Evolutionary conservation across 2,797 vertebrate species (phyloP).

Genomic region (Hyperoplus lanceolatus): DNA sequence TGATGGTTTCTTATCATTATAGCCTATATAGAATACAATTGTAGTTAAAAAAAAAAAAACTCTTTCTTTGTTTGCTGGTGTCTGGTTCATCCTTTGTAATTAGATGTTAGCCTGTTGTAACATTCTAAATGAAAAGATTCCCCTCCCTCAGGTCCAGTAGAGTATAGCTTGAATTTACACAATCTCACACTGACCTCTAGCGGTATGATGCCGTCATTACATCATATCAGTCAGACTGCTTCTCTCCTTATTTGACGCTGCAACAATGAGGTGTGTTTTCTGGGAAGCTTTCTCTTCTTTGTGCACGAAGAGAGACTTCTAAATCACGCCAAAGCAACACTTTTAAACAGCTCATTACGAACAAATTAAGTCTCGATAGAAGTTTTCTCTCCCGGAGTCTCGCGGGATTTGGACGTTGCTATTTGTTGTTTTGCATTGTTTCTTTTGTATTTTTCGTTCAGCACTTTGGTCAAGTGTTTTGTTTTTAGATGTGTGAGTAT

Average conservation of each 20-base stretch:
- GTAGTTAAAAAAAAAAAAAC: too few species aligned
- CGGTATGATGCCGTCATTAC: conserved; percentile 18
- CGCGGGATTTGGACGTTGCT: conserved; percentile 10
- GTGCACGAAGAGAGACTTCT: rapidly evolving
- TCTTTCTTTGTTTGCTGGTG: too few species aligned
- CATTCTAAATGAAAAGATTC: not conserved
- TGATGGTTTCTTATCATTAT: too few species aligned
- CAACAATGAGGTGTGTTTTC: too few species aligned
- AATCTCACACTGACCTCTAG: conserved; percentile 53
- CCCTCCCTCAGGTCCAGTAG: rapidly evolving
- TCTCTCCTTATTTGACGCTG: not conserved
- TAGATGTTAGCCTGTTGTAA: too few species aligned
- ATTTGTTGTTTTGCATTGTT: not conserved
- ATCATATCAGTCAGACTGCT: rapidly evolving
- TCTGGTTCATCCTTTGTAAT: too few species aligned
- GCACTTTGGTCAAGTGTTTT: too few species aligned
- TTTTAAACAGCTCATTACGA: not conserved
- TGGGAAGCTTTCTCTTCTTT: not conserved
- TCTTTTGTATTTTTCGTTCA: too few species aligned
- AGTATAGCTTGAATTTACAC: not conserved
- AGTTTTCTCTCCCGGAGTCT: not conserved
- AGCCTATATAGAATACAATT: too few species aligned
- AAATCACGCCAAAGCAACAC: not conserved
- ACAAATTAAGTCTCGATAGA: not conserved
- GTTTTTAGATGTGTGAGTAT: too few species aligned